Evolutionary conservation across 2,797 vertebrate species (phyloP).

Genomic region (Babyrousa celebensis): DNA sequence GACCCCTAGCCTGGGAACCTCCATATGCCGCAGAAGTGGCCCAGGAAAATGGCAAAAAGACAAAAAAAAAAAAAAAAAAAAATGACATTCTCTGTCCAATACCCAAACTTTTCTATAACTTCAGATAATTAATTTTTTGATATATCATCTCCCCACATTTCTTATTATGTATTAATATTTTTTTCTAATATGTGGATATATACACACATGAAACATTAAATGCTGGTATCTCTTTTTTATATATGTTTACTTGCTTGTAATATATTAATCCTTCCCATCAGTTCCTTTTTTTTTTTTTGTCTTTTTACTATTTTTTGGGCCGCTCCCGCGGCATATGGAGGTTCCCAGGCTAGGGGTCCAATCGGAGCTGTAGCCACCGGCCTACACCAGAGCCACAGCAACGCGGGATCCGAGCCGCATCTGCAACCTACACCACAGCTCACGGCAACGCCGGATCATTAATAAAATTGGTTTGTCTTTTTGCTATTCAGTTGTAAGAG

Average conservation of each 20-base stretch:
- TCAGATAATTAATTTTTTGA: not conserved
- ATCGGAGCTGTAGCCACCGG: too few relatives aligned
- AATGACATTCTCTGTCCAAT: not conserved
- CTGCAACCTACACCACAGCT: too few relatives aligned
- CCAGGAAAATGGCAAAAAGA: too few relatives aligned
- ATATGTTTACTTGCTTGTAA: not conserved
- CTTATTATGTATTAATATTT: not conserved
- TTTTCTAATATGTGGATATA: too few relatives aligned
- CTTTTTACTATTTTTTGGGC: not conserved
- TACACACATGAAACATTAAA: not conserved
- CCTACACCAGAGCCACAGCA: too few relatives aligned
- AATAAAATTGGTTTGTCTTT: not conserved
- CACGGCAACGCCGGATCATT: too few relatives aligned
- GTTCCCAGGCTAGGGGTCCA: too few relatives aligned
- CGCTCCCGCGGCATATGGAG: too few relatives aligned
- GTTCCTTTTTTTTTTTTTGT: not conserved
- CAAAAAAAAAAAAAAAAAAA: too few relatives aligned
- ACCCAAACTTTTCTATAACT: not conserved
- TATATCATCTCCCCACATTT: not conserved
- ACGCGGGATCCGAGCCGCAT: too few relatives aligned
- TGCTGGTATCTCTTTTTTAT: not conserved
- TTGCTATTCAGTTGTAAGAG: not conserved
- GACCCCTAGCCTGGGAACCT: too few relatives aligned
- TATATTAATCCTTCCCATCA: not conserved
- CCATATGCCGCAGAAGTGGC: too few relatives aligned